Base-by-base conservation (phyloP, 2,888 invertebrate genomes). In the Pimpla rufipes region DNA sequence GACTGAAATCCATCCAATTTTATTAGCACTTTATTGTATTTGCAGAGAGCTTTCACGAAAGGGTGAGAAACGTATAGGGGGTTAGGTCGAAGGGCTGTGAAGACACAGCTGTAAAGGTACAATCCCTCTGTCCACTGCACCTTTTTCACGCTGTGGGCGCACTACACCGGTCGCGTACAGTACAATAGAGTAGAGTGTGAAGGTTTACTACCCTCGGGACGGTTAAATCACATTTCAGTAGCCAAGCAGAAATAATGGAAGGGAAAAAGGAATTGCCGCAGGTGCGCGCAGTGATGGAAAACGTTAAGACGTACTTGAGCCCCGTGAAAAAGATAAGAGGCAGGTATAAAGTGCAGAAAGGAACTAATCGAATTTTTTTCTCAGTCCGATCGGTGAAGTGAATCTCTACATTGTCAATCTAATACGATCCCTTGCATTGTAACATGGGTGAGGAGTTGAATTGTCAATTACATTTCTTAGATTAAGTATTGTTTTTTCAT, bases 151-250 rank as follows among this genome's bases (percentile, higher is more conserved):
- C 64, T 73, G 18, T 50, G 7, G 23, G 47, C 16, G n/a, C 23
- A 59, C 67, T 57, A 57, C 47, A 52, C n/a, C 42, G 18, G 55
- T 35, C n/a, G 57, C 35, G n/a, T 35, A 35, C 42, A 35, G 18
- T 23, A 18, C 23, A 37, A 64, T 13, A 21, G 13, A 62, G 42
- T 18, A 50, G 35, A 64, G 55, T 57, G 62, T 40, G 62, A 82
- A 68, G 68, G 52, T 82, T 82, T 82, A 68, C 16, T 71, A 57
- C 85, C 77, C 78, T 64, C 35, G 86, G 75, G 85, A 84, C 57
- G 42, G 73, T 77, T 73, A 84, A 88, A 88, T 85, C 78, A 85
- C 83, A 86, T 87, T 88, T 79, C 75, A 85, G 73, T 70, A 78
- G 78, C 45, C 81, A 59, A 73, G 68, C 37, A 78, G 83, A 66